Evolutionary conservation across 2,888 invertebrate species (phyloP).

Genomic region (Nemotelus nigrinus): DNA sequence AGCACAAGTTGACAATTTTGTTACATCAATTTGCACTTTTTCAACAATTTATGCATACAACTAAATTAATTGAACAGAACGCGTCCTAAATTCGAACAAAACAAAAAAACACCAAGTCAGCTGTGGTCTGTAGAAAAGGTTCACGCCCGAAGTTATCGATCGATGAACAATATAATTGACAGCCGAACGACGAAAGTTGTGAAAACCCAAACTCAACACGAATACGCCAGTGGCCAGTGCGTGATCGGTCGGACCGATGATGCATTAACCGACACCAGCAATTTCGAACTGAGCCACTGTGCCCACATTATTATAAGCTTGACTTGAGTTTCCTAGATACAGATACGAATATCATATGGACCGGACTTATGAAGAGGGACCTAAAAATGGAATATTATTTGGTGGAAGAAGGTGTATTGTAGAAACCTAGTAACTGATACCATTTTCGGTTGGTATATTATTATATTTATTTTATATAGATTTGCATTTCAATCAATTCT

Average conservation of each 20-base stretch:
- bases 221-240: conserved; percentile 1
- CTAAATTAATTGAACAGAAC: background rate
- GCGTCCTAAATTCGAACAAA: background rate
- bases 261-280: conserved; percentile 34
- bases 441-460: too few relatives aligned
- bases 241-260: conserved; percentile 7
- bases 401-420: too few relatives aligned
- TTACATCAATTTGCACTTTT: background rate
- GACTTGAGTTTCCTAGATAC: background rate
- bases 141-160: too few relatives aligned
- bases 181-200: background rate
- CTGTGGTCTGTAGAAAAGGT: too few relatives aligned
- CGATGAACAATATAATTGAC: too few relatives aligned
- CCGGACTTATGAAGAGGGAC: background rate
- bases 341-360: conserved; percentile 9
- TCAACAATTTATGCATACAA: background rate
- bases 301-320: conserved; percentile 20
- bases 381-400: too few relatives aligned
- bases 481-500: too few relatives aligned
- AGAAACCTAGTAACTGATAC: too few relatives aligned
- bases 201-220: background rate
- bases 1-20: too few relatives aligned
- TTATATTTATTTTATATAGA: too few relatives aligned
- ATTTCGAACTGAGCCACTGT: conserved; percentile 26
- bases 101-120: too few relatives aligned